Conservation (phyloP, 2,113 vertebrate species). For the Albula goreensis region DNA sequence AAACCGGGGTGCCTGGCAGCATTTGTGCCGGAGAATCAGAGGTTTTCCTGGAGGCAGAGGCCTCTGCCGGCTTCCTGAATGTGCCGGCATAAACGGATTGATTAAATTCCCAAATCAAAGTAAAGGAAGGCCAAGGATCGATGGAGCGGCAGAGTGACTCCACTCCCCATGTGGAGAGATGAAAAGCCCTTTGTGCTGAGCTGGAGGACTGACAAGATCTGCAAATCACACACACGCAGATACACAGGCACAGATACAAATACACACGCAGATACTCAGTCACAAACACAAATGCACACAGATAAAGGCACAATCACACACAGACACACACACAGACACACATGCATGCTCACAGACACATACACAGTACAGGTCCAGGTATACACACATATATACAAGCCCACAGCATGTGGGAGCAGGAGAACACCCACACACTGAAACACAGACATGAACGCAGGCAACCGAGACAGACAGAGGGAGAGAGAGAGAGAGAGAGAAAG, state of each 20-base stretch:
- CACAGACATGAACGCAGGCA: conserved; percentile 11
- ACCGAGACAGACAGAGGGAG: too few species aligned
- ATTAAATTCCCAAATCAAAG: conserved; percentile 48
- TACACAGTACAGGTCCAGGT: too few species aligned
- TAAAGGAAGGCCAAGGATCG: conserved; percentile 25
- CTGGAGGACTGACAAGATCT: conserved; percentile 41
- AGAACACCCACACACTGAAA: conserved; percentile 31
- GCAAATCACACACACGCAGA: conserved; percentile 32
- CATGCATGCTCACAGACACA: too few species aligned
- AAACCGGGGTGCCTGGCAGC: not conserved
- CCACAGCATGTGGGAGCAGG: conserved; percentile 15
- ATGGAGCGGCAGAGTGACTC: conserved; percentile 38
- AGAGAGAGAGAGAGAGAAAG: not conserved
- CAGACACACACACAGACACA: too few species aligned
- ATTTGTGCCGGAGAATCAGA: conserved; percentile 15
- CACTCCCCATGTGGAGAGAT: conserved; percentile 45
- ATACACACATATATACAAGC: not conserved
- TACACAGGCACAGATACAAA: conserved; percentile 8
- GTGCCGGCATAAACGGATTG: conserved; percentile 25
- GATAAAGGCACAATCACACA: too few species aligned
- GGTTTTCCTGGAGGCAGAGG: conserved; percentile 35
- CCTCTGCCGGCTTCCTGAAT: not conserved
- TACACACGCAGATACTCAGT: not conserved
- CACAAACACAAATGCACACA: too few species aligned
- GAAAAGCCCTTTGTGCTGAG: conserved; percentile 43